Base-by-base conservation (phyloP, 2,888 invertebrate species). In the Eremobia ochroleuca region DNA sequence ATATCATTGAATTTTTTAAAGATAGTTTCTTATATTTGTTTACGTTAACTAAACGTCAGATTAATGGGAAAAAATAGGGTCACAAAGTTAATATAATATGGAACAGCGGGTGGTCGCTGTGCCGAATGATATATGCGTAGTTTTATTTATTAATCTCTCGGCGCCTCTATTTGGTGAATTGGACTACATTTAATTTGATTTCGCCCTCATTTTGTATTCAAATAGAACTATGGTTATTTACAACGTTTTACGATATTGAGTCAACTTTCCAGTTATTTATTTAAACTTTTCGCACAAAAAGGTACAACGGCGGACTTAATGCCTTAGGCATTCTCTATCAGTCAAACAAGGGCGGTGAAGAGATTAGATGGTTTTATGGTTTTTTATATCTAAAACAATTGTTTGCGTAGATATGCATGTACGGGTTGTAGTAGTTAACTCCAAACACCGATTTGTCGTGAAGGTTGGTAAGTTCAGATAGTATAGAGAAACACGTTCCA, bases 21-120 rank as follows among this genome's bases (percentile, higher is more conserved):
- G 64, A 77, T 86, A 87, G n/a, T n/a, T n/a, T 82, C 81, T 86
- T 79, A 83, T 87, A 81, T 90, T 90, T 91, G 88, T 90, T 91
- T 90, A 85, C 88, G 85, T 90, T 76, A 87, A 87, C 82, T 88
- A 75, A 88, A 88, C 80, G 77, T 87, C 89, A 85, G 91, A 92
- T 92, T 92, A 91, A 91, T 92, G 89, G 91, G 89, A 93, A 90
- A 91, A 94, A 92, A 92, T 91, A 88, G 82, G 85, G 87, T 90
- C 90, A 89, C 88, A 90, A 90, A 93, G 91, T 89, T 90, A 88
- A 82, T 91, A 92, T 91, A 90, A 92, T 89, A 89, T 88, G 82
- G 87, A 93, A 88, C 95, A 93, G 93, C 93, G 93, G 94, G 94
- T 90, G 94, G 94, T 89, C 87, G 88, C 79, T 87, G 86, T 88